phyloP scores from a whole-genome alignment of 2,888 invertebrate species.

The Mactromeris polynyma region DNA sequence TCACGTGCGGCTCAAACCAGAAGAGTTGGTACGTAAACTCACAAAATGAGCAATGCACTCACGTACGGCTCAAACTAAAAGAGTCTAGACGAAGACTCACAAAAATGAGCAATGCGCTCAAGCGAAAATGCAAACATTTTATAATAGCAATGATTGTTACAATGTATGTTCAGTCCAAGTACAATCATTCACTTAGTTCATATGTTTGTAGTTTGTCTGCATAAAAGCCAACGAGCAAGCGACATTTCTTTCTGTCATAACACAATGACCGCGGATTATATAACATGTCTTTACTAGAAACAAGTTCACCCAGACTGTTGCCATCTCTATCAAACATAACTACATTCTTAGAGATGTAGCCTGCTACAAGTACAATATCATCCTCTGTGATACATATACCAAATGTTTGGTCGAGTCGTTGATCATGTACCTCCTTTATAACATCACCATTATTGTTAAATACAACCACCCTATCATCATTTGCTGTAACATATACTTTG shows the following conservation, averaged over 20 bases:
- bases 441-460: not conserved
- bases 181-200: not conserved
- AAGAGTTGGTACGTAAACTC: too few species aligned
- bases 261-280: not conserved
- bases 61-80: too few species aligned
- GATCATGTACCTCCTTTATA: not conserved
- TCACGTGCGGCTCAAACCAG: too few species aligned
- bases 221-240: not conserved
- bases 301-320: not conserved
- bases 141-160: too few species aligned
- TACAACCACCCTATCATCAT: not conserved
- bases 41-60: too few species aligned
- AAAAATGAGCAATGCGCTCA: too few species aligned
- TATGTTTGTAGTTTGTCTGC: not conserved
- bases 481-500: not conserved
- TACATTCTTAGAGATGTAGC: not conserved
- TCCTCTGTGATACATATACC: constrained; percentile 1
- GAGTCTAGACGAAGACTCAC: too few species aligned
- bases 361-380: not conserved
- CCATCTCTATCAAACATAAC: constrained; percentile 16
- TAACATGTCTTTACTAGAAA: not conserved
- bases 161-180: too few species aligned
- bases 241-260: not conserved
- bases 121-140: too few species aligned
- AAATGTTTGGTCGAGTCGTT: not conserved